phyloP scores from a whole-genome alignment of 2,888 invertebrate genomes.

The Phrixothrix hirtus region DNA sequence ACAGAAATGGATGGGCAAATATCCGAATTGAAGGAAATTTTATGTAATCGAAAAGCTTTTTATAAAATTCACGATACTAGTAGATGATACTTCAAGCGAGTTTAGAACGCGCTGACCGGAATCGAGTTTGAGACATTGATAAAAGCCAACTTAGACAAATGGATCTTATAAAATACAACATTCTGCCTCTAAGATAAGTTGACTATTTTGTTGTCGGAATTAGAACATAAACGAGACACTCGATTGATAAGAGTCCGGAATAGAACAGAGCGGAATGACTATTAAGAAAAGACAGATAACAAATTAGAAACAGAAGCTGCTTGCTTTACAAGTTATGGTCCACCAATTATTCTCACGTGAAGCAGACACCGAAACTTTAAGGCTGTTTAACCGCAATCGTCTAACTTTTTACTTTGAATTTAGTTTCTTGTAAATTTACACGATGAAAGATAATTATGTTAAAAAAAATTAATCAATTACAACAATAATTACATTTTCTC shows the following conservation, averaged over 20 bases:
- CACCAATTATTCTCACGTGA: constrained; percentile 27
- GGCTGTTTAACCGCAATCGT: constrained; percentile 30
- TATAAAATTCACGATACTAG: constrained; percentile 24
- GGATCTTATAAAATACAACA: constrained; percentile 27
- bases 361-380: constrained; percentile 26
- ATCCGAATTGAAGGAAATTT: constrained; percentile 34
- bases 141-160: constrained; percentile 34
- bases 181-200: constrained; percentile 32
- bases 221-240: constrained; percentile 37
- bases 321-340: constrained; percentile 31
- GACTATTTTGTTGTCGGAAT: constrained; percentile 33
- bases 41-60: constrained; percentile 34
- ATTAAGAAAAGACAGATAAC: constrained; percentile 21
- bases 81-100: constrained; percentile 15
- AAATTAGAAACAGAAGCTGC: constrained; percentile 17
- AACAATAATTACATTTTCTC: too few relatives aligned
- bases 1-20: constrained; percentile 40
- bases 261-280: constrained; percentile 30
- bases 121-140: constrained; percentile 26
- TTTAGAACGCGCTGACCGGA: constrained; percentile 23
- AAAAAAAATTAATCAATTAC: too few relatives aligned
- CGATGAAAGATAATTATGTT: too few relatives aligned
- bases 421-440: constrained; percentile 3
- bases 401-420: constrained; percentile 9
- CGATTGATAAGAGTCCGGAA: constrained; percentile 37